Evolutionary conservation across 2,797 vertebrate species (phyloP), one percentile per base, ranked within the genome.

Genomic region (Zalophus californianus): DNA sequence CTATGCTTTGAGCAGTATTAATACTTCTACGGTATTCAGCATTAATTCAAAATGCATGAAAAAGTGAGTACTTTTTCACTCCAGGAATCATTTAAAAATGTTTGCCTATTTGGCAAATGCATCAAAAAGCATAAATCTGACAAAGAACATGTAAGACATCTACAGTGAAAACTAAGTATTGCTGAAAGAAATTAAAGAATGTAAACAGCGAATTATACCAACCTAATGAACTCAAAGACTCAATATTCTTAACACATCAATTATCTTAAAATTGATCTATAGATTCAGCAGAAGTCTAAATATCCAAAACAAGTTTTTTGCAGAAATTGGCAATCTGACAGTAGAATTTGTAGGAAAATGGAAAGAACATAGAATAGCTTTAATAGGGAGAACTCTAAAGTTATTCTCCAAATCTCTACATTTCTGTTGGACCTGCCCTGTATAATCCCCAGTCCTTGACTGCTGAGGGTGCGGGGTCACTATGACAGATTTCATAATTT

Each of bases 1-100:
- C 11, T 88, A 21, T 95, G 27, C 75, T 87, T n/a, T 90, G 60
- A 91, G 54, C 54, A n/a, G 25, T 68, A 82, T 48, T 84, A 84
- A 50, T 38, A 72, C 48, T 92, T 97, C 77, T 78, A 66, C 27
- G 97, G 68, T 85, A 92, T 79, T 93, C 82, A 94, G 20, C 2
- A 60, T 96, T 95, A 97, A 90, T 96, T 98, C 87, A 91, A 72
- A 87, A 48, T 56, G 48, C 16, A 95, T 62, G 60, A 32, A 20
- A 79, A 97, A 58, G 25, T 91, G 58, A 96, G 84, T 78, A 16
- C 11, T 70, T 82, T 91, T 68, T 79, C 93, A 96, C 10, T n/a
- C 66, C 48, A 48, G 35, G 58, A 83, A 77, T 44, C 60, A 95
- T 83, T 97, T 97, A 70, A 75, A 90, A 94, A 86, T 70, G 35